Base-by-base conservation (phyloP, 2,113 vertebrate genomes). In the Lonchura striata region DNA sequence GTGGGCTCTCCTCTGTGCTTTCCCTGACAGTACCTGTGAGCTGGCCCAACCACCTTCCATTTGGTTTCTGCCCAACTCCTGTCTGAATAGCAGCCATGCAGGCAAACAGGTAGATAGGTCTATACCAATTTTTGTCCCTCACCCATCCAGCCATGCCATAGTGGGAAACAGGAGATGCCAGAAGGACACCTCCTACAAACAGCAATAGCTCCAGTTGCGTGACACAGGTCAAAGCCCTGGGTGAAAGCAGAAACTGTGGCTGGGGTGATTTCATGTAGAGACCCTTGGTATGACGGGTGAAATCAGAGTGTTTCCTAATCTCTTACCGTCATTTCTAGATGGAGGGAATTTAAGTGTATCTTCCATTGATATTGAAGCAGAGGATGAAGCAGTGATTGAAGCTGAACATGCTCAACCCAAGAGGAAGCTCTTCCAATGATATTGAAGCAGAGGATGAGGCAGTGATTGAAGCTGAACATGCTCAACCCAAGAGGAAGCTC, bases 401-500 rank as follows among this genome's bases (percentile, higher is more conserved):
- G 87, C 88, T n/a, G 98, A 98, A 88, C 95, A 94, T 53, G 88
- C 94, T 52, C 90, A 86, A 42, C 96, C 97, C 53, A 98, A 94
- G 87, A 98, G n/a, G n/a, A n/a, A 88, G 94, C 41, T 92, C 95
- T 49, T 95, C 95, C 53, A 76, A 97, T 86, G 97, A 98, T 30
- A 81, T 88, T 83, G 96, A 97, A 66, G 94, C 71, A 72, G 98
- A 98, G 35, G 97, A 97, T 18, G 97, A 97, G 47, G 59, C 68
- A n/a, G 92, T 82, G 42, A 52, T 94, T 94, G 97, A 98, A 86
- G 87, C 88, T n/a, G 98, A 98, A 88, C 95, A 94, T 53, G 88
- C 94, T 52, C 90, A 86, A 42, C 96, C 97, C 53, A 98, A 94
- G 87, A 98, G 97, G 56, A 98, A 98, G 91, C 77, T 92, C 20